Evolutionary conservation across 2,113 vertebrate species (phyloP), one percentile per base, ranked within the genome.

Genomic region (Ramphastos sulfuratus): DNA sequence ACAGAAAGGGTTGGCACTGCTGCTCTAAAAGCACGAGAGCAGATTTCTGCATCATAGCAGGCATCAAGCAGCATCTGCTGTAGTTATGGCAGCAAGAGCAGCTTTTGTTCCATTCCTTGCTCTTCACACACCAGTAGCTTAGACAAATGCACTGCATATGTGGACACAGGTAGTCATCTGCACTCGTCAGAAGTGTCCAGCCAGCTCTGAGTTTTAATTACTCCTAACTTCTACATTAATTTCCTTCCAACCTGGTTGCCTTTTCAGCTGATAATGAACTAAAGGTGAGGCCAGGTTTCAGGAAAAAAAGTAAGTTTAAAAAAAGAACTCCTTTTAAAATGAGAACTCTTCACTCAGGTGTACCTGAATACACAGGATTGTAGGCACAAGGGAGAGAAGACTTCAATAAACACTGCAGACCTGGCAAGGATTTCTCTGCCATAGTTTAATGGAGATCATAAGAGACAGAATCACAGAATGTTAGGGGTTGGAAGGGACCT

Each of bases 111-210:
- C 30, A 0, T 92, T 73, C 83, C 89, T 76, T 85, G 95, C 86
- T 92, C 92, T 96, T 94, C 95, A 94, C 92, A 95, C 93, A 69
- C 92, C 71, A 71, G 59, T 90, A 94, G 86, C 90, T 90, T 2
- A 72, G 92, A 94, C 92, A 96, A 96, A 94, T 94, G 94, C 73
- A 73, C 91, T 66, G 92, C 95, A 95, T 94, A 94, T 93, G 95
- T 96, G 78, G 86, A 83, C 95, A 96, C 95, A 96, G 96, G 95
- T 96, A 96, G 92, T 96, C 94, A 94, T 81, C 94, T 96, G 94
- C 85, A 96, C 86, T 93, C 75, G 55, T 70, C 96, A 89, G 67
- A 90, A 92, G 77, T 85, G 86, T 90, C 94, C 84, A 85, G 92
- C 83, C 95, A 93, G 17, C 63, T 86, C 90, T 90, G 86, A 96